Conservation (phyloP, 2,888 invertebrate species). For the Augochlorella aurata region DNA sequence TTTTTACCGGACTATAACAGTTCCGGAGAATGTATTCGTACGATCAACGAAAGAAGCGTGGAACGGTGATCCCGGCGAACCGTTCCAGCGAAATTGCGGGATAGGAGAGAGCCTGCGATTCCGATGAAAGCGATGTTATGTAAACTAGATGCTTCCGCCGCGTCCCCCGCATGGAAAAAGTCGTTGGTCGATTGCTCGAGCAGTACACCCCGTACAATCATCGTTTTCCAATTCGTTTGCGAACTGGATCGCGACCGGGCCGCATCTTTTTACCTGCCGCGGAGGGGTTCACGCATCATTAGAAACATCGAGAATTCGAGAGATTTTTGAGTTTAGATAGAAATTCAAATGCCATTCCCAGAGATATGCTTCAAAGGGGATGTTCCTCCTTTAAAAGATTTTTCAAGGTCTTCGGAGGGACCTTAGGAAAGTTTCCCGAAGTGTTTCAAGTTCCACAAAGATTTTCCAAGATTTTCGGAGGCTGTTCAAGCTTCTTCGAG, state of each 20-base stretch:
- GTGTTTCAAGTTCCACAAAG: not conserved
- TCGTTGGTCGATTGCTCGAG: conserved; percentile 12
- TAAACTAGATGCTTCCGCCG: conserved; percentile 12
- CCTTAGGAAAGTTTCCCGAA: not conserved
- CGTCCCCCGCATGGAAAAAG: conserved; percentile 3
- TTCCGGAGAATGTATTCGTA: not conserved
- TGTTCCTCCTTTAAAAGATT: not conserved
- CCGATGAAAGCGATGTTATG: conserved; percentile 14
- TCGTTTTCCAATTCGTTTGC: conserved; percentile 54
- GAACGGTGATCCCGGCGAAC: conserved; percentile 7
- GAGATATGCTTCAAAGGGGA: not conserved
- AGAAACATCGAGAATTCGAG: conserved; percentile 6
- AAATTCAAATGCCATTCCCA: not conserved
- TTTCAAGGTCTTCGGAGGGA: not conserved
- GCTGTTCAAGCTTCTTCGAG: not conserved
- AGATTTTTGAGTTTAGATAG: not conserved
- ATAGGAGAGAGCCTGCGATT: conserved; percentile 8
- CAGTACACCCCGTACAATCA: conserved; percentile 24
- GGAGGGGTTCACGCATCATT: conserved; percentile 28
- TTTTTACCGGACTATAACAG: not conserved
- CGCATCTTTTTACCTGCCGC: conserved; percentile 18
- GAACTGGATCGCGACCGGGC: conserved; percentile 35
- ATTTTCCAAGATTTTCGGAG: not conserved
- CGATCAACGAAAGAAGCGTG: not conserved
- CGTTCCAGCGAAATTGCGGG: conserved; percentile 22